phyloP scores from a whole-genome alignment of 2,888 invertebrate genomes.

The Acronicta aceris region DNA sequence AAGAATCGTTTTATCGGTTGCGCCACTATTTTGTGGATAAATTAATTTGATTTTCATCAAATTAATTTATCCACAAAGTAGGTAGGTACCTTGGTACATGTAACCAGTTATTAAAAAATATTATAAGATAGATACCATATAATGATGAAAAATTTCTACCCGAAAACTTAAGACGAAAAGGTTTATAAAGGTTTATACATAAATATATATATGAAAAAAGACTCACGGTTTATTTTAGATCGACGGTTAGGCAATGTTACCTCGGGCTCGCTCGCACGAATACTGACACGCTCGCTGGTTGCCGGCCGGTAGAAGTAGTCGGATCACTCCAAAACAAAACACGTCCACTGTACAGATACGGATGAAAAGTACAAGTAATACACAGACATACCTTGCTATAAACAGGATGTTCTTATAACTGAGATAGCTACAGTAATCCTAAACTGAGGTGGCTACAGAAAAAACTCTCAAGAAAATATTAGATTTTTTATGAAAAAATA shows the following conservation, averaged over 20 bases:
- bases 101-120: too few species aligned
- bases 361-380: neutral
- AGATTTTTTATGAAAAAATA: too few species aligned
- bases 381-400: neutral
- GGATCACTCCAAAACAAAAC: slow-evolving; percentile 7
- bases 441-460: too few species aligned
- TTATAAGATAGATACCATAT: too few species aligned
- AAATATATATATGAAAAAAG: neutral
- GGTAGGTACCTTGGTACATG: too few species aligned
- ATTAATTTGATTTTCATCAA: too few species aligned
- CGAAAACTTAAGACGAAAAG: too few species aligned
- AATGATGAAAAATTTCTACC: too few species aligned
- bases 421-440: too few species aligned
- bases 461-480: too few species aligned
- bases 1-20: neutral
- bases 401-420: neutral
- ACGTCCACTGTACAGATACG: neutral
- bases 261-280: slow-evolving; percentile 5
- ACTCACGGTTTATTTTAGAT: slow-evolving; percentile 8
- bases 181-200: too few species aligned
- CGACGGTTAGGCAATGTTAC: neutral
- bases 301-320: slow-evolving; percentile 15
- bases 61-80: too few species aligned
- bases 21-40: neutral
- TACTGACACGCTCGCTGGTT: neutral